A percentile compares a stretch with the other conserved stretches of the same genome.
Evolutionary conservation across 2,888 invertebrate genomes (phyloP).

Genomic region (Ryuthela nishihirai): DNA sequence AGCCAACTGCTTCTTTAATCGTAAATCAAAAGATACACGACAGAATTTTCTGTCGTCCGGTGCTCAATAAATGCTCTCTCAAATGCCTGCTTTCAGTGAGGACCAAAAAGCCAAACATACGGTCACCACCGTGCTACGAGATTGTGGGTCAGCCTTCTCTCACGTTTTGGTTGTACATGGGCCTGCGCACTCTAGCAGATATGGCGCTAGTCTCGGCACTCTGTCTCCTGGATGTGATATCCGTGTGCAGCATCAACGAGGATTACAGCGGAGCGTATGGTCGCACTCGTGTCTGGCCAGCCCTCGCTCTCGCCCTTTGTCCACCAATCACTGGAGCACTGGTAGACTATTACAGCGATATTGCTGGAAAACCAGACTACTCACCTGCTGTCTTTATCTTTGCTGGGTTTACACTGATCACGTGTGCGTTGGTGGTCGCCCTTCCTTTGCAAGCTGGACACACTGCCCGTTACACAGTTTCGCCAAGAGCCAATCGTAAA

Average conservation of each 20-base stretch:
- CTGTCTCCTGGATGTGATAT: conserved; percentile 42
- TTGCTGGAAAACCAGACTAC: conserved; percentile 35
- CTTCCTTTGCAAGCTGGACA: conserved; percentile 39
- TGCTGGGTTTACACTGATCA: conserved; percentile 39
- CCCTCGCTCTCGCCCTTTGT: conserved; percentile 25
- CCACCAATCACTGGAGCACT: conserved; percentile 38
- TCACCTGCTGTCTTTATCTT: conserved; percentile 42
- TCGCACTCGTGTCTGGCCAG: conserved; percentile 26
- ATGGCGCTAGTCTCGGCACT: conserved; percentile 68
- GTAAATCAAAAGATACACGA: conserved; percentile 28
- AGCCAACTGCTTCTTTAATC: conserved; percentile 35
- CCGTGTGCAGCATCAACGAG: conserved; percentile 16
- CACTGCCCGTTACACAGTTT: conserved; percentile 17
- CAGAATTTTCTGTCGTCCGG: conserved; percentile 35
- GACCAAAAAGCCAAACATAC: conserved; percentile 11
- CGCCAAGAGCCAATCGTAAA: background rate
- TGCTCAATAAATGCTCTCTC: conserved; percentile 4
- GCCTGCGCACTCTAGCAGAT: conserved; percentile 64
- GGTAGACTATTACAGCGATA: conserved; percentile 38
- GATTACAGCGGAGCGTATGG: conserved; percentile 34
- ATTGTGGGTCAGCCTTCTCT: conserved; percentile 60
- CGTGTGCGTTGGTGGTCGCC: conserved; percentile 37
- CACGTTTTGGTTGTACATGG: conserved; percentile 67
- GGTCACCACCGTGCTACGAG: conserved; percentile 37
- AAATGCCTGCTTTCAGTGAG: conserved; percentile 29